Evolutionary conservation across 2,888 invertebrate genomes (phyloP), one percentile per base, ranked within the genome.

Genomic region (Lithodes maja): DNA sequence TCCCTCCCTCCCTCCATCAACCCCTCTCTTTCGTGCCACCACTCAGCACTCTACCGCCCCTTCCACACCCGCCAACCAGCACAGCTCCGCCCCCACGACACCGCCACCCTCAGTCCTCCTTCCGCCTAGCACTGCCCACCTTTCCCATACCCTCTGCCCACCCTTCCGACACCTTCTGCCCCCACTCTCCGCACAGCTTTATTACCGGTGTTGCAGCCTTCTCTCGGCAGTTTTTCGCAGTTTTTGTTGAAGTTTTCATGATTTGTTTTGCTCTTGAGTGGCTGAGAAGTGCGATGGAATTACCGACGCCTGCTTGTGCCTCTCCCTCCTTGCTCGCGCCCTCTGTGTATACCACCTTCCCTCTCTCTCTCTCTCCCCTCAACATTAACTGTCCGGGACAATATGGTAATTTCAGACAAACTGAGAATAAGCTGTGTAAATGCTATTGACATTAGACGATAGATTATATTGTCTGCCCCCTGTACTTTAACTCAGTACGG

Each of bases 11-110:
- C 33, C 33, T 33, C 33, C 33, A 33, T 33, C 33, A 33, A 33
- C 33, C 33, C 33, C 33, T 33, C 33, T 33, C 33, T 33, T 33
- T 33, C 17, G 52, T 84, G 69, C 71, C 49, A 49, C 50, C 33
- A 17, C 54, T 84, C 69, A 54, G 78, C 84, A 77, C 71, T 33
- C 33, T 33, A 33, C 33, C 33, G 33, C 33, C 33, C 33, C 33
- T 33, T 33, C 33, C 33, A 83, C 87, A 87, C 78, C 86, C 80
- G 83, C 87, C 86, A 90, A 68, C 90, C 85, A 87, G 90, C 91
- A 69, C 86, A 86, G 33, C 33, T 33, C 33, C 33, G 33, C 33
- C 33, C 33, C 33, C 33, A 33, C 33, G 33, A 33, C 33, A 33
- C 33, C 33, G 33, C 33, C 33, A 33, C 33, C 33, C 33, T 7